Evolutionary conservation across 2,888 invertebrate species (phyloP).

Genomic region (Eristalis tenax): DNA sequence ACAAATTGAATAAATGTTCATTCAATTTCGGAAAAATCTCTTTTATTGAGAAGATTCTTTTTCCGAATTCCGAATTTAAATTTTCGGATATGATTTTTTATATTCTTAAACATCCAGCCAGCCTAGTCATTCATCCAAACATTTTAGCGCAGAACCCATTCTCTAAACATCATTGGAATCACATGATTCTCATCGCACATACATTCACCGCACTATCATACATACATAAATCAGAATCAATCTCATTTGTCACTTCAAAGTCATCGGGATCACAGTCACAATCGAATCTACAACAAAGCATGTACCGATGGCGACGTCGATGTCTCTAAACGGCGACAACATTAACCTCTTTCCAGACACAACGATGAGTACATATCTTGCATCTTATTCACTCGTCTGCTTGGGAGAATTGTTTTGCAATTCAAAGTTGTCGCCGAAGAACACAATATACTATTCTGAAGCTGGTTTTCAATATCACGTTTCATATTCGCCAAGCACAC

Average conservation of each 20-base stretch:
- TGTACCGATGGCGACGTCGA: not conserved
- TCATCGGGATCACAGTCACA: not conserved
- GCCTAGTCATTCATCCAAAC: no score
- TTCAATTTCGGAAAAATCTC: no score
- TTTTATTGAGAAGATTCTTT: no score
- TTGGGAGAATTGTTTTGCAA: conserved; percentile 8
- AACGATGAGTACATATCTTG: not conserved
- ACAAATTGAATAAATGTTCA: no score
- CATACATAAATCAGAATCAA: not conserved
- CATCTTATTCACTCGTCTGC: conserved; percentile 19
- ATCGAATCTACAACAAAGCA: not conserved
- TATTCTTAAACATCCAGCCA: no score
- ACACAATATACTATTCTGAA: not conserved
- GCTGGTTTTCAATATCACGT: not conserved
- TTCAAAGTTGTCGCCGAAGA: conserved; percentile 32
- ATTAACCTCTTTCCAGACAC: conserved; percentile 56
- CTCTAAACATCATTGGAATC: not conserved
- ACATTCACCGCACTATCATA: not conserved
- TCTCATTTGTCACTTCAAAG: not conserved
- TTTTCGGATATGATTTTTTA: no score
- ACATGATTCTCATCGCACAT: not conserved
- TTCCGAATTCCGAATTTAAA: no score
- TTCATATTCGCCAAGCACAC: conserved; percentile 24
- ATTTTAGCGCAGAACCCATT: no score
- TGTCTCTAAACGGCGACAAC: conserved; percentile 47